phyloP scores from a whole-genome alignment of 2,797 vertebrate genomes.

The Octomys mimax region DNA sequence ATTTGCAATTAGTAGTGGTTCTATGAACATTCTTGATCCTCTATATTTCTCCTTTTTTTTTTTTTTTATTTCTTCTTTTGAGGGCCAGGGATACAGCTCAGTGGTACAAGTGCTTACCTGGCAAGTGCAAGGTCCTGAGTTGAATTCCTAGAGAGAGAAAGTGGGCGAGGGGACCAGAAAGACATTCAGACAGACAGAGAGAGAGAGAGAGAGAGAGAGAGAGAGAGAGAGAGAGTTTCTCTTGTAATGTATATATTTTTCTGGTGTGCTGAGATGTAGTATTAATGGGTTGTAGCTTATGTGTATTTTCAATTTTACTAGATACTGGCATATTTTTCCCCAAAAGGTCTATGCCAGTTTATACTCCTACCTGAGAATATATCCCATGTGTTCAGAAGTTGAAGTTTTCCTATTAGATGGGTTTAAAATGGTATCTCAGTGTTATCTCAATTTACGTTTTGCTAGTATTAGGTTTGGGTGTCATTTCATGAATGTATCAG shows the following conservation, averaged over 20 bases:
- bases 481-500: not conserved
- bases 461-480: not conserved
- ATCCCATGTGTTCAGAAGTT: not conserved
- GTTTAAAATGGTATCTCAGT: not conserved
- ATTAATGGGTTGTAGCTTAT: slow-evolving; percentile 2
- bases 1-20: not conserved
- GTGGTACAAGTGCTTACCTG: too few relatives aligned
- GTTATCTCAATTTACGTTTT: not conserved
- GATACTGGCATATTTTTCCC: not conserved
- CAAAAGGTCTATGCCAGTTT: not conserved
- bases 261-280: not conserved
- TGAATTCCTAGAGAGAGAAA: too few relatives aligned
- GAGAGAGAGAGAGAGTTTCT: not conserved
- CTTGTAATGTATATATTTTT: not conserved
- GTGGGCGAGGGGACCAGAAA: too few relatives aligned
- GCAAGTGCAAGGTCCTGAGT: too few relatives aligned
- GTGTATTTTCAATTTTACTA: not conserved
- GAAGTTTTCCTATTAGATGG: not conserved
- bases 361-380: not conserved
- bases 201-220: too few relatives aligned
- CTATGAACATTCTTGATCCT: not conserved
- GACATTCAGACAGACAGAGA: too few relatives aligned
- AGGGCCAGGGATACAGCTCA: too few relatives aligned
- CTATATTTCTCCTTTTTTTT: not conserved
- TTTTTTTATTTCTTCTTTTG: not conserved